Conservation (phyloP, 2,113 vertebrate genomes). For the Austrofundulus limnaeus region DNA sequence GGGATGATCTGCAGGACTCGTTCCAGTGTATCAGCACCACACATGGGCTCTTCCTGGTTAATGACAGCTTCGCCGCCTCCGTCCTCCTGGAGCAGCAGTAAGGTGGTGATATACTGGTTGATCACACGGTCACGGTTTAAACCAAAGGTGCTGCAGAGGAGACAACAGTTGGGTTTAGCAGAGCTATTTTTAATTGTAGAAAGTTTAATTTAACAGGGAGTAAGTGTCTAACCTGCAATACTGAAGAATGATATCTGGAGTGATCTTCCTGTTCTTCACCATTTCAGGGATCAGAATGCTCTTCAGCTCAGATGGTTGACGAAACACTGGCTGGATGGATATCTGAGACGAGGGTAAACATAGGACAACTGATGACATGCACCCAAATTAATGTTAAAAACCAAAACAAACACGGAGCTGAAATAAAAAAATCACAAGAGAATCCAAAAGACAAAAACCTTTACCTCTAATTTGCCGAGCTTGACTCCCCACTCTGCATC, state of each 20-base stretch:
- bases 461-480: slow-evolving; percentile 84
- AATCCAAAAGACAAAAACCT: no score
- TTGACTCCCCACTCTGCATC: slow-evolving; percentile 92
- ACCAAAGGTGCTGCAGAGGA: slow-evolving; percentile 81
- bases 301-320: slow-evolving; percentile 85
- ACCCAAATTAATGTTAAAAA: neutral
- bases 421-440: slow-evolving; percentile 4
- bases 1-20: slow-evolving; percentile 85
- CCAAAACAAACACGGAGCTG: neutral
- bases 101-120: slow-evolving; percentile 89
- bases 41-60: slow-evolving; percentile 26
- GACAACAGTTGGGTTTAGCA: neutral
- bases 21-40: slow-evolving; percentile 72
- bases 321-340: slow-evolving; percentile 92
- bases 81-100: slow-evolving; percentile 81
- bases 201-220: neutral
- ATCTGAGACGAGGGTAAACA: slow-evolving; percentile 78
- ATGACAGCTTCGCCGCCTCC: slow-evolving; percentile 44
- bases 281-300: slow-evolving; percentile 84
- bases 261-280: slow-evolving; percentile 85
- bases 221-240: slow-evolving; percentile 87
- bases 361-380: neutral
- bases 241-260: slow-evolving; percentile 84
- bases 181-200: neutral
- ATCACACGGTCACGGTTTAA: slow-evolving; percentile 86